These are phyloP conservation scores for Macrobrachium nipponense DNA, from an alignment of 1,140 invertebrate species.

Conservation along the genomic window DNA sequence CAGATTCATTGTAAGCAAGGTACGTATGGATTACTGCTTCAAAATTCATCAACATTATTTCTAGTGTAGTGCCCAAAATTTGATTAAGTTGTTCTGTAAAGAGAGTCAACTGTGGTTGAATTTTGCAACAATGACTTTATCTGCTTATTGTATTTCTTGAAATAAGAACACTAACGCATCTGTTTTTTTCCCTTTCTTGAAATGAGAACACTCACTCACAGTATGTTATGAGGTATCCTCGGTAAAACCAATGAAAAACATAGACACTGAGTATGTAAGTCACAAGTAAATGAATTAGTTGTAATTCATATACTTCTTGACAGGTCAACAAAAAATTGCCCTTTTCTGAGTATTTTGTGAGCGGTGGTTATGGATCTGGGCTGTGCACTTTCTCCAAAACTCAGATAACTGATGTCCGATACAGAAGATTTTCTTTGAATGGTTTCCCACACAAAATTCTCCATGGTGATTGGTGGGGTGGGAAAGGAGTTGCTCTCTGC, in stretches of 20 bases:
- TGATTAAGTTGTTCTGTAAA: too few species aligned
- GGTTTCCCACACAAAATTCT: slow-evolving; percentile 45
- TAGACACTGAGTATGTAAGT: too few species aligned
- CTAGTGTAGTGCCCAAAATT: too few species aligned
- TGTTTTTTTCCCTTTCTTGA: too few species aligned
- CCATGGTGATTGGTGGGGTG: slow-evolving; percentile 47
- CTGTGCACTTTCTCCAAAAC: slow-evolving; percentile 41
- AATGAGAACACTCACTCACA: too few species aligned
- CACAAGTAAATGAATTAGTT: neutral
- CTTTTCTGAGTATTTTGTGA: slow-evolving; percentile 27
- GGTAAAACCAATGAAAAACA: too few species aligned
- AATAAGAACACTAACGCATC: too few species aligned
- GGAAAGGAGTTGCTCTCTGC: slow-evolving; percentile 31
- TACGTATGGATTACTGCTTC: neutral
- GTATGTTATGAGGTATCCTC: too few species aligned
- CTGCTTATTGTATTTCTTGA: too few species aligned
- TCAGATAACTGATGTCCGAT: slow-evolving; percentile 40
- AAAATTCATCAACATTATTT: too few species aligned
- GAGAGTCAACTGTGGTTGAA: too few species aligned
- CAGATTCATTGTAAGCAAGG: slow-evolving; percentile 28
- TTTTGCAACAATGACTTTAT: too few species aligned
- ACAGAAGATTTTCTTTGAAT: slow-evolving; percentile 40
- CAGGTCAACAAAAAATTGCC: slow-evolving; percentile 47
- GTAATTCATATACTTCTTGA: neutral
- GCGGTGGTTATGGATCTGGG: slow-evolving; percentile 28